These are phyloP conservation scores for fruit fly (Drosophila melanogaster) DNA, from an alignment of 1,140 invertebrate species.

Conservation along the genomic window Release_6_plus_ISO1_MT NT_033777.3:11871501-11872000, in stretches of 20 bases:
- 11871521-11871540: constrained; percentile 27
- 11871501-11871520: constrained; percentile 12
- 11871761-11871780: background rate
- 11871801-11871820: too few relatives aligned
- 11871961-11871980: constrained; percentile 53
- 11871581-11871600: constrained; percentile 9
- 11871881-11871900: background rate
- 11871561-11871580: constrained; percentile 45
- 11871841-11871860: background rate
- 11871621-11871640: constrained; percentile 13
- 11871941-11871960: background rate
- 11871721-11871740: background rate
- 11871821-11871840: background rate
- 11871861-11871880: background rate
- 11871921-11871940: constrained; percentile 36
- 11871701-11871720: background rate
- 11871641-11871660: background rate
- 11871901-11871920: constrained; percentile 32
- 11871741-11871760: background rate
- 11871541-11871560: constrained; percentile 32
- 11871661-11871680: background rate
- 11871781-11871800: too few relatives aligned
- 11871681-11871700: background rate
- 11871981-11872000: constrained; percentile 32
- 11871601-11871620: background rate